Conservation (phyloP, 2,797 vertebrate genomes). For the Huso huso region DNA sequence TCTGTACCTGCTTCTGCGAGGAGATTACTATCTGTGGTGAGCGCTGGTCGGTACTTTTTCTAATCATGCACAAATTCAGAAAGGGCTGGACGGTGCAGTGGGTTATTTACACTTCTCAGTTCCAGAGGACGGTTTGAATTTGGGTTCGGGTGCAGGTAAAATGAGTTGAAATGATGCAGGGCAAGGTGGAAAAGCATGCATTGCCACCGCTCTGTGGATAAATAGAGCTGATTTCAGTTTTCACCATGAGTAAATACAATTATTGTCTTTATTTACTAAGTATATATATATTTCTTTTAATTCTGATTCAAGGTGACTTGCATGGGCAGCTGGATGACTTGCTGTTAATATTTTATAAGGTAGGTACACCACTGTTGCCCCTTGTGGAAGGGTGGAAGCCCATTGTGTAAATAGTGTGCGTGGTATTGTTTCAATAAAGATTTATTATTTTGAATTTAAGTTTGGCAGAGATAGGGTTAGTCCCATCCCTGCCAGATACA, state of each 20-base stretch:
- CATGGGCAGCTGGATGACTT: slow-evolving; percentile 87
- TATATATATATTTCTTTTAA: slow-evolving; percentile 18
- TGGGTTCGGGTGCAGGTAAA: too few relatives aligned
- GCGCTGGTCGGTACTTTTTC: not conserved
- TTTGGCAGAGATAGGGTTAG: too few relatives aligned
- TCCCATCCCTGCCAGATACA: too few relatives aligned
- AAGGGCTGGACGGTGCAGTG: not conserved
- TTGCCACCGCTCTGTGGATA: not conserved
- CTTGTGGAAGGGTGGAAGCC: too few relatives aligned
- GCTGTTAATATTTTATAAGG: slow-evolving; percentile 90
- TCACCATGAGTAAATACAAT: too few relatives aligned
- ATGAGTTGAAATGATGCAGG: too few relatives aligned
- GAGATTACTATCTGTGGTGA: slow-evolving; percentile 88
- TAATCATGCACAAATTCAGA: not conserved
- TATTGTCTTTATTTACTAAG: not conserved
- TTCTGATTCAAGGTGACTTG: slow-evolving; percentile 68
- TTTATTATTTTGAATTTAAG: too few relatives aligned
- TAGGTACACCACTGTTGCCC: slow-evolving; percentile 34
- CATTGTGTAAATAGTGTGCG: too few relatives aligned
- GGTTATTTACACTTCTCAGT: too few relatives aligned
- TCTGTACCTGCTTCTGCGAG: slow-evolving; percentile 70
- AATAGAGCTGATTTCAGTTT: not conserved
- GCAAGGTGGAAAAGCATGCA: too few relatives aligned
- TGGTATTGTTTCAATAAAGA: too few relatives aligned
- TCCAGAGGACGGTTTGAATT: too few relatives aligned